Evolutionary conservation across 2,797 vertebrate genomes (phyloP).

Genomic region (Gobio occitaniae): DNA sequence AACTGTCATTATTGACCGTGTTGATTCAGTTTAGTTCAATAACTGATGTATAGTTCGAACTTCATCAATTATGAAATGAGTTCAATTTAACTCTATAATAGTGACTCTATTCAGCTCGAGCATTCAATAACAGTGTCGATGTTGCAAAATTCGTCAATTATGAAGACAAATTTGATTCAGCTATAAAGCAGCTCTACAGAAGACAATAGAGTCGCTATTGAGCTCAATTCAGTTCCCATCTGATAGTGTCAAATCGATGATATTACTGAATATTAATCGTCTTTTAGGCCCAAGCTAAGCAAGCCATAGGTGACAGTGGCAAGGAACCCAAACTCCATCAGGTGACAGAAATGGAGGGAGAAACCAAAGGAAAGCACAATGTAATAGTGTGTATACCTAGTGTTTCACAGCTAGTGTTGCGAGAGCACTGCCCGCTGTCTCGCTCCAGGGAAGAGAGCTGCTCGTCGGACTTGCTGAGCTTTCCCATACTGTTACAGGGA

Average conservation of each 20-base stretch:
- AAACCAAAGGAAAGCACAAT: not conserved
- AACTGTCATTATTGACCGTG: no score
- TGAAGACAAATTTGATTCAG: not conserved
- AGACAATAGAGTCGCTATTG: not conserved
- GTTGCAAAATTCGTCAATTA: no score
- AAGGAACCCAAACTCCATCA: not conserved
- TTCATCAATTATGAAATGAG: no score
- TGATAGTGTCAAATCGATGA: not conserved
- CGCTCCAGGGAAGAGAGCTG: conserved; percentile 96
- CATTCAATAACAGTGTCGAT: no score
- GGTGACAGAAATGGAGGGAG: not conserved
- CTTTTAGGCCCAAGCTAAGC: not conserved
- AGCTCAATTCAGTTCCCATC: not conserved
- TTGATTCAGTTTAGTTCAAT: no score
- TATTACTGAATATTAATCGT: not conserved
- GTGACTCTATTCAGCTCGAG: no score
- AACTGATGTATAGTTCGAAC: no score
- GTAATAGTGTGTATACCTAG: conserved; percentile 78
- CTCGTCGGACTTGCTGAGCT: conserved; percentile 96
- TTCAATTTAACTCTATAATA: no score
- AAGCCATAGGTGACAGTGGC: not conserved
- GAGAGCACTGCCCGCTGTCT: conserved; percentile 97
- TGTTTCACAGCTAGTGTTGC: conserved; percentile 99
- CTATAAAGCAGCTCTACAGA: not conserved
- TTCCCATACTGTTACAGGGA: conserved; percentile 94